A percentile compares a stretch with the other conserved stretches of the same genome.
Conservation (phyloP, 2,888 invertebrate species). For the Thymelicus sylvestris region DNA sequence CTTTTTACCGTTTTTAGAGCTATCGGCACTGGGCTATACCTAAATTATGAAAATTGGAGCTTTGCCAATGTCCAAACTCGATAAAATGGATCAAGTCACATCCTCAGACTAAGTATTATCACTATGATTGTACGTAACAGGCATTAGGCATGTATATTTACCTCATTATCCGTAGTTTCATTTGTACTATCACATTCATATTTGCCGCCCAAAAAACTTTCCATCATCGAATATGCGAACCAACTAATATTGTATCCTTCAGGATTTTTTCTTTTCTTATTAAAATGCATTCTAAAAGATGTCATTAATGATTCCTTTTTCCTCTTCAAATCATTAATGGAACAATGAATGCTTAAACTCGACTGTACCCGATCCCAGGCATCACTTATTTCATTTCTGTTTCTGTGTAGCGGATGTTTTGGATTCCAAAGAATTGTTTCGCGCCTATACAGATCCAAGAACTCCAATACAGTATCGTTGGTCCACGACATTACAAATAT, state of each 20-base stretch:
- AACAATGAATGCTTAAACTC: constrained; percentile 59
- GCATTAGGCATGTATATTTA: background rate
- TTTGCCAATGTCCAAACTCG: too few relatives aligned
- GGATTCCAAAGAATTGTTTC: constrained; percentile 76
- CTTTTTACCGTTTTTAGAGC: too few relatives aligned
- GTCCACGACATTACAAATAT: constrained; percentile 64
- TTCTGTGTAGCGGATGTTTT: constrained; percentile 66
- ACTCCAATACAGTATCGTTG: constrained; percentile 69
- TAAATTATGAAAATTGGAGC: too few relatives aligned
- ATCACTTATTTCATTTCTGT: constrained; percentile 64
- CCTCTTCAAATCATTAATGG: constrained; percentile 69
- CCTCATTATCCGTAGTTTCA: constrained; percentile 64
- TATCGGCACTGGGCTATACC: too few relatives aligned
- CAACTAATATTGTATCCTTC: constrained; percentile 63
- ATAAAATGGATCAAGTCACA: too few relatives aligned
- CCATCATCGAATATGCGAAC: constrained; percentile 76
- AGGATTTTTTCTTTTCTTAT: constrained; percentile 60
- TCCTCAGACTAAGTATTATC: too few relatives aligned
- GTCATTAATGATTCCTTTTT: constrained; percentile 80
- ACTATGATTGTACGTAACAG: too few relatives aligned
- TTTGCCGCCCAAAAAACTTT: constrained; percentile 72
- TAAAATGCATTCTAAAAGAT: constrained; percentile 66
- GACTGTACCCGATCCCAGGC: constrained; percentile 74
- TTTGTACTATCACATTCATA: constrained; percentile 69
- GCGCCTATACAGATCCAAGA: constrained; percentile 68